Conservation (phyloP, 2,797 vertebrate genomes). For the Acrossocheilus fasciatus region DNA sequence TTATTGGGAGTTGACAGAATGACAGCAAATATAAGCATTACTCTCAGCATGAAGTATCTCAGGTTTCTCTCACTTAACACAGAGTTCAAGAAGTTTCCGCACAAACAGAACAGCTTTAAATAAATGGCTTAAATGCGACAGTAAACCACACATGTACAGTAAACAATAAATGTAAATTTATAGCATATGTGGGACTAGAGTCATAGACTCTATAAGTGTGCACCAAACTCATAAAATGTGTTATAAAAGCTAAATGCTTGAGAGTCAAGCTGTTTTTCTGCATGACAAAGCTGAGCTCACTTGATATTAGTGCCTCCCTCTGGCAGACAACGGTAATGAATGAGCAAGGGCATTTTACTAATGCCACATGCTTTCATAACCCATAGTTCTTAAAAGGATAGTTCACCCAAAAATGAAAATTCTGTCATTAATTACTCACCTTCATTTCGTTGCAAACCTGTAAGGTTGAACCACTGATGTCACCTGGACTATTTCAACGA, state of each 20-base stretch:
- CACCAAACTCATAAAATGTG: background rate
- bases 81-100: conserved; percentile 6
- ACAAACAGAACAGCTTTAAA: background rate
- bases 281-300: background rate
- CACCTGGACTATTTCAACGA: too few relatives aligned
- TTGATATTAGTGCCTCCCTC: conserved; percentile 48
- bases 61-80: conserved; percentile 40
- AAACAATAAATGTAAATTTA: background rate
- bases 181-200: background rate
- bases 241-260: background rate
- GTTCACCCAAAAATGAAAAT: background rate
- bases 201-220: background rate
- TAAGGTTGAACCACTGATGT: too few relatives aligned
- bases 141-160: background rate
- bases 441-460: too few relatives aligned
- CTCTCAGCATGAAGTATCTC: conserved; percentile 26
- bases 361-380: background rate
- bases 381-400: background rate
- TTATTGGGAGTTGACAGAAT: conserved; percentile 2
- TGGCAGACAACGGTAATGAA: conserved; percentile 49
- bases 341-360: background rate
- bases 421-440: background rate
- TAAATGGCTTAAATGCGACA: background rate
- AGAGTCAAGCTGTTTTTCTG: background rate
- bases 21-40: conserved; percentile 31